Evolutionary conservation across 2,888 invertebrate species (phyloP).

Genomic region (Tipula confusa): DNA sequence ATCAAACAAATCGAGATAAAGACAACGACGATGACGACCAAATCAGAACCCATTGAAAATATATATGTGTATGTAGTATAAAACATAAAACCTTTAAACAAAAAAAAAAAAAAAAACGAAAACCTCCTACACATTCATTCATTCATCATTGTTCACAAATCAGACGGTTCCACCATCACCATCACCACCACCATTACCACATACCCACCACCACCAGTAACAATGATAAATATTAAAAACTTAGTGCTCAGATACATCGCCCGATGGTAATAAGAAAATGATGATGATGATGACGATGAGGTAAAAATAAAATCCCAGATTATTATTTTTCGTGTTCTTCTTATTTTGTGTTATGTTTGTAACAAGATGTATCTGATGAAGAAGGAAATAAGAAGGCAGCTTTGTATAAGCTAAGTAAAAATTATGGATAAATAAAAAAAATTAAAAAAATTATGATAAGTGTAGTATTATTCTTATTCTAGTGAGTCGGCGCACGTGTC

Average conservation of each 20-base stretch:
- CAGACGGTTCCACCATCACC: not conserved
- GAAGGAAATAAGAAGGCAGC: slow-evolving; percentile 15
- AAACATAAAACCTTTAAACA: not conserved
- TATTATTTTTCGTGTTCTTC: not conserved
- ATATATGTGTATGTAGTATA: not conserved
- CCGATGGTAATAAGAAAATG: not conserved
- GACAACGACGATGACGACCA: not conserved
- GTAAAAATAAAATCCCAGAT: slow-evolving; percentile 1
- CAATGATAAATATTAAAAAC: not conserved
- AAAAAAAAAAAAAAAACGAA: not conserved
- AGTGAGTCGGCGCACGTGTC: slow-evolving; percentile 16
- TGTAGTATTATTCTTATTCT: not conserved
- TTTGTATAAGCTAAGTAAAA: not conserved
- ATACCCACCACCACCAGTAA: not conserved
- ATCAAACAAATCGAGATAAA: not conserved
- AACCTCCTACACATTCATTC: slow-evolving; percentile 20
- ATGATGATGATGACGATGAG: not conserved
- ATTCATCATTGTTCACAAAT: not conserved
- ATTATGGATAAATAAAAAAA: not conserved
- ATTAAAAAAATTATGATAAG: not conserved
- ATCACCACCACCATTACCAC: not conserved
- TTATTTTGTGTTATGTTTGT: not conserved
- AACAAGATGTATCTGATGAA: slow-evolving; percentile 25
- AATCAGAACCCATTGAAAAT: not conserved
- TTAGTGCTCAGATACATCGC: not conserved